phyloP scores from a whole-genome alignment of 2,113 vertebrate species.

The Anhinga rufa region DNA sequence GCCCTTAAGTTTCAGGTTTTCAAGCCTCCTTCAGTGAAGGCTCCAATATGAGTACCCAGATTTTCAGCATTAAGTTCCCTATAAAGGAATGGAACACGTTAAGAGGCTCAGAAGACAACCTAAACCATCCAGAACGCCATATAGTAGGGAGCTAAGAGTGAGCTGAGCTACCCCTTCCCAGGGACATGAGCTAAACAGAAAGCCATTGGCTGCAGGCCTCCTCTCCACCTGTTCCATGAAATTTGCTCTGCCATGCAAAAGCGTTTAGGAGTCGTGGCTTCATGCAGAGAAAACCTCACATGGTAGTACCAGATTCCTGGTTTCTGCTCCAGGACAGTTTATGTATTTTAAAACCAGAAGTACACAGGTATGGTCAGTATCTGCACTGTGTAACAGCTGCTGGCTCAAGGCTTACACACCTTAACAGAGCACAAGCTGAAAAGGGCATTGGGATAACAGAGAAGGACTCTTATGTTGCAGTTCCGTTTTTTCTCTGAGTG shows the following conservation, averaged over 20 bases:
- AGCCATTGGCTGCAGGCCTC: neutral
- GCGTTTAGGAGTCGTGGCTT: neutral
- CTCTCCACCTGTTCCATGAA: neutral
- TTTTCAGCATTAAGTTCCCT: neutral
- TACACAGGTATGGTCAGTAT: neutral
- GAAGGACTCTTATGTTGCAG: neutral
- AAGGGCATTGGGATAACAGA: neutral
- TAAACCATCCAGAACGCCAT: fast-evolving
- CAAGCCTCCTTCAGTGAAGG: neutral
- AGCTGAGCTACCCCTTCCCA: neutral
- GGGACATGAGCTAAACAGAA: neutral
- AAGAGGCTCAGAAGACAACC: neutral
- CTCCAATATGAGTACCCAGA: neutral
- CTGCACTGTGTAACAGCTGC: neutral
- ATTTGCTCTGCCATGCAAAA: neutral
- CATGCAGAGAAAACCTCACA: neutral
- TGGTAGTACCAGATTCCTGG: neutral
- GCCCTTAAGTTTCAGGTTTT: neutral
- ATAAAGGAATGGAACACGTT: neutral
- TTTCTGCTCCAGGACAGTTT: neutral
- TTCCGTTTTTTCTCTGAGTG: neutral
- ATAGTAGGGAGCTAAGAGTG: neutral
- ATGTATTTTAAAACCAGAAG: neutral
- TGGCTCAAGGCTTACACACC: neutral
- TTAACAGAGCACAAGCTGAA: neutral